These are phyloP conservation scores for Rhabdomys dilectus DNA, from an alignment of 2,113 vertebrate genomes.

Conservation along the genomic window DNA sequence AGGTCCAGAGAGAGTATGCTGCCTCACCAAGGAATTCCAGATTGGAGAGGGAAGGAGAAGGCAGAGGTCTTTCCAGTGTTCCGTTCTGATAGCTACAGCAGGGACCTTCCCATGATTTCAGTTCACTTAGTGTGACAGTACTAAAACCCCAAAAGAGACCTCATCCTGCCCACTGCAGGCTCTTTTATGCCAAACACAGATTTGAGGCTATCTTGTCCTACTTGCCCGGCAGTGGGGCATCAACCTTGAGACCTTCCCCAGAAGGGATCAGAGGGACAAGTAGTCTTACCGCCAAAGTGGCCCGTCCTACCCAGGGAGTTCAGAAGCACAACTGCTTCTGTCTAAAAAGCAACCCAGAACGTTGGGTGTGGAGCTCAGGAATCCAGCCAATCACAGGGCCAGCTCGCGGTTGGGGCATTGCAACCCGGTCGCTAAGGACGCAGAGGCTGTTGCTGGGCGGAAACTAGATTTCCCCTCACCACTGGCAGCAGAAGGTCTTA, in stretches of 20 bases:
- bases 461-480: not conserved
- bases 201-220: not conserved
- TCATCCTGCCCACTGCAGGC: not conserved
- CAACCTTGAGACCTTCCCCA: not conserved
- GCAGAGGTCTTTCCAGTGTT: not conserved
- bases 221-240: not conserved
- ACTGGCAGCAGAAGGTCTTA: rapidly evolving
- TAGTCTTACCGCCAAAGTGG: not conserved
- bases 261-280: not conserved
- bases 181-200: not conserved
- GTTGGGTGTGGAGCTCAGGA: not conserved
- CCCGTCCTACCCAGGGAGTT: not conserved
- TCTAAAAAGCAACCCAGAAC: too few species aligned
- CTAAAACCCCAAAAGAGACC: not conserved
- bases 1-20: not conserved
- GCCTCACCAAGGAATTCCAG: not conserved
- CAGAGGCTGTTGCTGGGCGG: conserved; percentile 64
- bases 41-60: not conserved
- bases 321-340: not conserved
- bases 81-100: not conserved
- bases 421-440: conserved; percentile 57
- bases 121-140: not conserved
- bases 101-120: not conserved
- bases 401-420: rapidly evolving
- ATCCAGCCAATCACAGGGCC: conserved; percentile 19